Evolutionary conservation across 2,888 invertebrate genomes (phyloP), one percentile per base, ranked within the genome.

Genomic region (Lasioglossum malachurum): DNA sequence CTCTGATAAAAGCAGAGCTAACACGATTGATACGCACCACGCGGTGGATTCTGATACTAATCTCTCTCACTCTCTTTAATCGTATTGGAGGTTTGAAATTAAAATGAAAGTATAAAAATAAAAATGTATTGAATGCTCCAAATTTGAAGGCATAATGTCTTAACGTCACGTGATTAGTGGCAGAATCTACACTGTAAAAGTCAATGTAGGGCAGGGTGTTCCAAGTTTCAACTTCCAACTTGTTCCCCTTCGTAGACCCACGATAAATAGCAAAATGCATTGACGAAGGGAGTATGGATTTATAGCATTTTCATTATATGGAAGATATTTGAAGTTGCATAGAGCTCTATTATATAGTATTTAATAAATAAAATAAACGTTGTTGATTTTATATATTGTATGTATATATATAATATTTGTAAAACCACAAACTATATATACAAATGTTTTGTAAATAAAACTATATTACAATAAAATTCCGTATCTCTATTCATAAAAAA

Each of bases 381-480:
- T 69, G 23, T 69, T 38, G 38, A 7, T 69, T 69, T 35, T 10
- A 69, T 60, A 69, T 60, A 27, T 57, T 57, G 7, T 31, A 5
- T 67, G 4, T 64, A 64, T 31, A 60, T 27, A 41, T 5, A 46
- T 46, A 53, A 53, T 38, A 69, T 69, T 69, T 69, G 69, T 69
- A 69, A 69, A 41, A 69, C 69, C 69, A 41, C 69, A 69, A 69
- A 69, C 49, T 31, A 46, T 69, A 69, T 31, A 46, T 69, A 69
- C 69, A 69, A 69, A 69, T 38, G n/a, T n/a, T 69, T 69, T 41
- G 69, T 41, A 69, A 69, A 38, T 69, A 41, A 69, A 69, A n/a
- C 69, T 69, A 69, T 69, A 38, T 69, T 69, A 69, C 69, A 69
- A 69, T 69, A 69, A 69, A 69, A 69, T 69, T 69, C 38, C 0